Percentiles rank a stretch among this genome's conserved stretches.
Evolutionary conservation across 2,797 vertebrate genomes (phyloP).

Genomic region (Botia kubotai): DNA sequence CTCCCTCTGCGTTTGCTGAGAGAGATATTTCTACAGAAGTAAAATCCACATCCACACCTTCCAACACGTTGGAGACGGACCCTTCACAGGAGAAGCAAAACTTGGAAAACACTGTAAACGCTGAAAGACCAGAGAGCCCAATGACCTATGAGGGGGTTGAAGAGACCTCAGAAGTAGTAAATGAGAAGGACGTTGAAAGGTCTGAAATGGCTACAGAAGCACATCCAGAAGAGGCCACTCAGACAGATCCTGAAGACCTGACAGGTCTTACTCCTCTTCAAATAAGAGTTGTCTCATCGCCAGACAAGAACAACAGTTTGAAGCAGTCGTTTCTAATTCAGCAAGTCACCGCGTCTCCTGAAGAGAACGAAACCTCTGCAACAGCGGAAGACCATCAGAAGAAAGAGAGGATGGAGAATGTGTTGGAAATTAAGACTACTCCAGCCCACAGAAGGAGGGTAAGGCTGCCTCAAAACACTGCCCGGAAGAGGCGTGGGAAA

Average conservation of each 20-base stretch:
- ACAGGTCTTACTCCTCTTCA: slow-evolving; percentile 75
- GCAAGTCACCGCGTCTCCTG: slow-evolving; percentile 69
- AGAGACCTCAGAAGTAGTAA: slow-evolving; percentile 48
- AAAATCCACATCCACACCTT: not conserved
- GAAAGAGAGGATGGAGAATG: slow-evolving; percentile 58
- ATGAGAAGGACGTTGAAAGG: slow-evolving; percentile 49
- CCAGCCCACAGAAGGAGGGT: slow-evolving; percentile 68
- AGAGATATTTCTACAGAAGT: slow-evolving; percentile 30
- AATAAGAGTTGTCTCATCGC: slow-evolving; percentile 81
- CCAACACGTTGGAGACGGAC: slow-evolving; percentile 8
- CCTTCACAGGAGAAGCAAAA: slow-evolving; percentile 34
- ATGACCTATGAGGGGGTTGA: slow-evolving; percentile 44
- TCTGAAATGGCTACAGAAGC: slow-evolving; percentile 65
- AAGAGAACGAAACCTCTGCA: slow-evolving; percentile 66
- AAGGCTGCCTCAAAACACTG: slow-evolving; percentile 64
- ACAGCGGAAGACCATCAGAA: slow-evolving; percentile 63
- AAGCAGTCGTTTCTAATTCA: slow-evolving; percentile 81
- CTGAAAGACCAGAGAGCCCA: slow-evolving; percentile 3
- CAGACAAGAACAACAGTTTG: slow-evolving; percentile 76
- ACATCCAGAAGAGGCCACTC: slow-evolving; percentile 62
- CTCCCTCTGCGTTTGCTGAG: slow-evolving; percentile 33
- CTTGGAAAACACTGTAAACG: slow-evolving; percentile 55
- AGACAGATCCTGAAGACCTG: slow-evolving; percentile 59
- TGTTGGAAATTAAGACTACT: slow-evolving; percentile 52
- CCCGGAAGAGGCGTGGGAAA: slow-evolving; percentile 64